Evolutionary conservation across 1,140 invertebrate genomes (phyloP).

Genomic region (Samia ricini): DNA sequence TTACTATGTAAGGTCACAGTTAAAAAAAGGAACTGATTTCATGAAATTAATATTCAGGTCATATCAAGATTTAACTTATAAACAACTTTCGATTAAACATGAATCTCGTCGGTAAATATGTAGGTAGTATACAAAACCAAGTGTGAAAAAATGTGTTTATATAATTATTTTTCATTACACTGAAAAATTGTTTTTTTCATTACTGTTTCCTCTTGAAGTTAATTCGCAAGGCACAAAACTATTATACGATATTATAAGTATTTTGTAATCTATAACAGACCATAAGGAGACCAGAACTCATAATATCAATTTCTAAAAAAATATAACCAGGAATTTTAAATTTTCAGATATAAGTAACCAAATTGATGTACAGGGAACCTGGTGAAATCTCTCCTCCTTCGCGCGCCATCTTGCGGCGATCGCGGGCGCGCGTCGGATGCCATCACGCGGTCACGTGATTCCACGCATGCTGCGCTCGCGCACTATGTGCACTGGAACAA

Average conservation of each 20-base stretch:
- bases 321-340: too few species aligned
- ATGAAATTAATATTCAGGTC: not conserved
- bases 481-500: slow-evolving; percentile 30
- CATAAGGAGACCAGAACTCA: too few species aligned
- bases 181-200: too few species aligned
- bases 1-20: slow-evolving; percentile 13
- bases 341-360: not conserved
- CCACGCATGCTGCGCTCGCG: slow-evolving; percentile 54
- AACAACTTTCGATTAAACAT: not conserved
- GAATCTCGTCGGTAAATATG: not conserved
- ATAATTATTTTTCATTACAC: too few species aligned
- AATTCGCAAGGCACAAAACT: too few species aligned
- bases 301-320: too few species aligned
- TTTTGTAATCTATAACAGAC: too few species aligned
- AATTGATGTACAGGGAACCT: slow-evolving; percentile 54
- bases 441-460: slow-evolving; percentile 62
- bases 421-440: slow-evolving; percentile 58
- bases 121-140: too few species aligned
- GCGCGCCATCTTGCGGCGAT: slow-evolving; percentile 65
- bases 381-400: slow-evolving; percentile 58
- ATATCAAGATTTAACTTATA: slow-evolving; percentile 10
- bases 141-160: too few species aligned
- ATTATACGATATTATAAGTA: too few species aligned
- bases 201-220: too few species aligned
- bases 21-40: slow-evolving; percentile 5